Percentiles rank a stretch among this genome's conserved stretches.
These are phyloP conservation scores for Paramuricea clavata DNA, from an alignment of 92 coral and sea anemone genomes.

Conservation along the genomic window DNA sequence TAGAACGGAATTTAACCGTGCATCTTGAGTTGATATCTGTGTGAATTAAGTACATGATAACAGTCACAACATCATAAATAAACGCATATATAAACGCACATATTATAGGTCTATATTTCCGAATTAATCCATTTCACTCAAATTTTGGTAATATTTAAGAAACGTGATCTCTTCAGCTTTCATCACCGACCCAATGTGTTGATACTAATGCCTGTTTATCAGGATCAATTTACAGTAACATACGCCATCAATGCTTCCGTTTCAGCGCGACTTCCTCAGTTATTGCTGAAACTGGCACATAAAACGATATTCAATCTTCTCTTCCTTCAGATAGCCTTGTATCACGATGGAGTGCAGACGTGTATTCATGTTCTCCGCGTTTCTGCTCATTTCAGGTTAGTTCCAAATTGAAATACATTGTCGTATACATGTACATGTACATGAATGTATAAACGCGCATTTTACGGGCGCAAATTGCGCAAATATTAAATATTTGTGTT, in stretches of 20 bases:
- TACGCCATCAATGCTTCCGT: not conserved
- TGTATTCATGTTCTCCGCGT: not conserved
- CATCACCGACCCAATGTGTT: not conserved
- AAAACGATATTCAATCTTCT: not conserved
- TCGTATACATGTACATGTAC: too few species aligned
- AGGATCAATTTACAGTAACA: not conserved
- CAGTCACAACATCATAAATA: too few species aligned
- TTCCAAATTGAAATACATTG: not conserved
- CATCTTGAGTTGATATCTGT: too few species aligned
- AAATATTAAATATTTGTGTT: not conserved
- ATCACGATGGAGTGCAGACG: not conserved
- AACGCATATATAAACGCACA: too few species aligned
- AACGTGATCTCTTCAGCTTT: too few species aligned
- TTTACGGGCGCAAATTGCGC: not conserved
- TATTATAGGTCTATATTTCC: too few species aligned
- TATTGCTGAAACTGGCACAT: not conserved
- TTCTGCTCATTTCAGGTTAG: slow-evolving; percentile 22
- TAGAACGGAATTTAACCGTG: too few species aligned
- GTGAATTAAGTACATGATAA: too few species aligned
- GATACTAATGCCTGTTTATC: not conserved
- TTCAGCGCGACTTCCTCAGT: slow-evolving; percentile 39
- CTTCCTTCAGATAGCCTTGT: not conserved
- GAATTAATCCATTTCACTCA: too few species aligned
- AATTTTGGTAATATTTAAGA: too few species aligned
- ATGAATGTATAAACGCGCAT: not conserved